Evolutionary conservation across 2,113 vertebrate species (phyloP), one percentile per base, ranked within the genome.

Genomic region (Zingel zingel): DNA sequence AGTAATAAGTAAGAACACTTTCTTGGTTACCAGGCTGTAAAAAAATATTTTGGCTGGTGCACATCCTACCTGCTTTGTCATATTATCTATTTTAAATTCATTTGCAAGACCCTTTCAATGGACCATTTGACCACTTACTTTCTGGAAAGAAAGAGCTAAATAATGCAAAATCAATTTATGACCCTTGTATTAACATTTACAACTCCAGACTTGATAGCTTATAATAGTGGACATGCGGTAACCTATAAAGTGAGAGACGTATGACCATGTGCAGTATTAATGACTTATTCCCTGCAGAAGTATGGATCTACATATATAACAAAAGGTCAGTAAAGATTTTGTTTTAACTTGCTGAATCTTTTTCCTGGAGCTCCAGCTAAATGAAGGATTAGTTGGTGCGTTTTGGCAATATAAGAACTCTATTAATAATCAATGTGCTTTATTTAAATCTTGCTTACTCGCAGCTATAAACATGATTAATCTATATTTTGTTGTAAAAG

Each of bases 381-480:
- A 33, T 48, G 11, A 23, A 77, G 23, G 78, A 85, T 85, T 85
- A 82, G 72, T 48, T 77, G 39, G n/a, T 43, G 71, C 61, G 67
- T 65, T 70, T 77, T 74, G 59, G 76, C 71, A 77, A 82, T 75
- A 72, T 53, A 66, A 47, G 47, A 74, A 79, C 67, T 14, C 36
- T 27, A 58, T 33, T 81, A 65, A 25, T 51, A 78, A 84, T 86
- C 54, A 88, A 30, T 86, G 59, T 62, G 64, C 64, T 62, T 81
- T 86, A 86, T 92, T 89, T 71, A 87, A 90, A 92, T 88, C 51
- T 30, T 85, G 82, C 86, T 86, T 90, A 77, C 48, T 76, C 3
- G 19, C 48, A 81, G 61, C 23, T 30, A 85, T 84, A 75, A 86
- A 73, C 57, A 63, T 65, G 69, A 87, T 91, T 86, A 72, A 88